Evolutionary conservation across 2,797 vertebrate species (phyloP), one percentile per base, ranked within the genome.

Genomic region (Fringilla coelebs): DNA sequence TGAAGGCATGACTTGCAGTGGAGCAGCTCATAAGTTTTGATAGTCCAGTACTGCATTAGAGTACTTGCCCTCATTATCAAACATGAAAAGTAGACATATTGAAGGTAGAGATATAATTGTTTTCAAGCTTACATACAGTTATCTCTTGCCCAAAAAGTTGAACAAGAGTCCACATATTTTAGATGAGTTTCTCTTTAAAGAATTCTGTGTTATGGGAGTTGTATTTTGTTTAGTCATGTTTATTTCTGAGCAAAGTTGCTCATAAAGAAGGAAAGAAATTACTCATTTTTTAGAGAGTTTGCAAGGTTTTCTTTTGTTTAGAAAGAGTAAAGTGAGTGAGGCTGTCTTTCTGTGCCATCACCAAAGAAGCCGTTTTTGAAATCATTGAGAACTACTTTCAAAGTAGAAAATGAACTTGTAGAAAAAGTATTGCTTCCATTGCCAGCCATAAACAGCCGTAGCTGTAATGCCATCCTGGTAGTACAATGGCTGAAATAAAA

Each of bases 161-260:
- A 46, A 21, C 19, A 18, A 32, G 9, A 38, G 7, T 74, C 15
- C 2, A 7, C 17, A 1, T 83, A 24, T 52, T 92, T 86, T 48
- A 62, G 45, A 36, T 77, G 1, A 81, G 16, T 13, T 80, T 74
- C 36, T 63, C 16, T 13, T 63, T 40, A 26, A 66, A 58, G 36
- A 77, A 55, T 34, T 73, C 8, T 3, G 1, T 66, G 7, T 71
- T 43, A 32, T 4, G 7, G 3, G 1, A 0, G 0, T 60, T 80
- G 11, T 18, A 11, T 6, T 74, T 17, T 66, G 17, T 45, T 78
- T 34, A 40, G 26, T 71, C 3, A 3, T 51, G 10, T 40, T 80
- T 80, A 29, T 45, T 80, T 49, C 4, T 84, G 6, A 26, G 6
- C 46, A 68, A 43, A 88, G 21, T 60, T 52, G 12, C 29, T 86